phyloP scores from a whole-genome alignment of 2,888 invertebrate species.

The Apamea crenata region DNA sequence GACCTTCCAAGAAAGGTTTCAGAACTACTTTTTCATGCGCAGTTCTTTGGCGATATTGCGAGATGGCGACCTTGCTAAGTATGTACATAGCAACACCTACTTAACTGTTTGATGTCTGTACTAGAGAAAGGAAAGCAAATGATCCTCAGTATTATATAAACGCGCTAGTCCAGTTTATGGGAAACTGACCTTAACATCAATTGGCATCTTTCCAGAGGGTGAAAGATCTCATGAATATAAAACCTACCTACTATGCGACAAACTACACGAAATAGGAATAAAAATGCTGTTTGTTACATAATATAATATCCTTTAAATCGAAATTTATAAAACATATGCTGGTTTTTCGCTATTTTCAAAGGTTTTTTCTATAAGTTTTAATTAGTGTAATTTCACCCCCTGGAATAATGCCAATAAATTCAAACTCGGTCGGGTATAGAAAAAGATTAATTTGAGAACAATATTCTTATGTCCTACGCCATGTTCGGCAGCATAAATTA shows the following conservation, averaged over 20 bases:
- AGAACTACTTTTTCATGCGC: conserved; percentile 3
- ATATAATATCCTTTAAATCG: background rate
- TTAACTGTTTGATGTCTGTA: background rate
- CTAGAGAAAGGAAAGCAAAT: background rate
- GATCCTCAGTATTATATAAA: conserved; percentile 5
- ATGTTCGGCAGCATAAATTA: background rate
- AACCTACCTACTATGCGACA: background rate
- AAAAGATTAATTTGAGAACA: background rate
- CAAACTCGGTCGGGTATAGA: background rate
- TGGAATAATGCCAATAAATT: background rate
- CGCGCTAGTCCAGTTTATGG: background rate
- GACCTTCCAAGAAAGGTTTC: conserved; percentile 11
- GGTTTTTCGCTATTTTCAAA: background rate
- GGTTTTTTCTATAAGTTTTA: background rate
- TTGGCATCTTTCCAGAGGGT: conserved; percentile 39
- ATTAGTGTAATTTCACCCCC: background rate
- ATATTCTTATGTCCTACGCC: background rate
- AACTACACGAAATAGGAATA: background rate
- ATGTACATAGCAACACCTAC: background rate
- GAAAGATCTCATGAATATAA: conserved; percentile 9
- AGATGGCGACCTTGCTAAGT: background rate
- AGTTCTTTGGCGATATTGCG: background rate
- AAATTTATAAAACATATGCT: no score
- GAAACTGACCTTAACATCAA: conserved; percentile 14
- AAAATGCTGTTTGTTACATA: background rate